phyloP scores from a whole-genome alignment of 2,113 vertebrate genomes.

The Plestiodon gilberti region DNA sequence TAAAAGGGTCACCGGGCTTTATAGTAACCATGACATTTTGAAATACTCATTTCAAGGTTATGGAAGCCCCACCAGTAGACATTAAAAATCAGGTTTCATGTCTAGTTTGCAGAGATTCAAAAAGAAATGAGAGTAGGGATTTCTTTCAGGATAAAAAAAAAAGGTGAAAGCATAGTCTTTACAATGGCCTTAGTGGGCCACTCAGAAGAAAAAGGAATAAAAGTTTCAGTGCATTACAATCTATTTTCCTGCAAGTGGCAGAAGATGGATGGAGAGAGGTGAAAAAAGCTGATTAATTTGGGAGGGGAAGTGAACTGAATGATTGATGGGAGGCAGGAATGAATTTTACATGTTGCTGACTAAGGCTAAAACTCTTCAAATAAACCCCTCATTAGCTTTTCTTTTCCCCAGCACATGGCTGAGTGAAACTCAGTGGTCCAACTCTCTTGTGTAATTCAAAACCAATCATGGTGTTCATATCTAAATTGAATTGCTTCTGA shows the following conservation, averaged over 20 bases:
- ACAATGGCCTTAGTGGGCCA: neutral
- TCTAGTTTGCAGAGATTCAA: neutral
- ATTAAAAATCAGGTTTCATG: neutral
- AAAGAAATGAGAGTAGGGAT: neutral
- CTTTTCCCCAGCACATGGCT: neutral
- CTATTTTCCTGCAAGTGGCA: neutral
- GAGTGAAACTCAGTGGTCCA: neutral
- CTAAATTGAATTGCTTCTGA: neutral
- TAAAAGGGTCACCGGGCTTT: neutral
- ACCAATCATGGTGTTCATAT: neutral
- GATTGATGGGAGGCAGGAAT: conserved; percentile 4
- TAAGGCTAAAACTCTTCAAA: neutral
- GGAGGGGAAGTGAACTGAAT: neutral
- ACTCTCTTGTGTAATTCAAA: conserved; percentile 3
- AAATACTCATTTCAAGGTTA: neutral
- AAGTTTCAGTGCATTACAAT: conserved; percentile 9
- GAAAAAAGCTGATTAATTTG: neutral
- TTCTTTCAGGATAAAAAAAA: neutral
- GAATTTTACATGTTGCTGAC: conserved; percentile 4
- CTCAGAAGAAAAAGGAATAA: neutral
- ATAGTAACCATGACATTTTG: neutral
- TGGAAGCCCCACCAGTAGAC: neutral
- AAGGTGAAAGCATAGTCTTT: too few species aligned
- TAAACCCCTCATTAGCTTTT: neutral
- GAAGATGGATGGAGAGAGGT: neutral